Percentiles rank a stretch among this genome's conserved stretches.
Conservation (phyloP, 2,113 vertebrate genomes). For the Mustelus asterias region DNA sequence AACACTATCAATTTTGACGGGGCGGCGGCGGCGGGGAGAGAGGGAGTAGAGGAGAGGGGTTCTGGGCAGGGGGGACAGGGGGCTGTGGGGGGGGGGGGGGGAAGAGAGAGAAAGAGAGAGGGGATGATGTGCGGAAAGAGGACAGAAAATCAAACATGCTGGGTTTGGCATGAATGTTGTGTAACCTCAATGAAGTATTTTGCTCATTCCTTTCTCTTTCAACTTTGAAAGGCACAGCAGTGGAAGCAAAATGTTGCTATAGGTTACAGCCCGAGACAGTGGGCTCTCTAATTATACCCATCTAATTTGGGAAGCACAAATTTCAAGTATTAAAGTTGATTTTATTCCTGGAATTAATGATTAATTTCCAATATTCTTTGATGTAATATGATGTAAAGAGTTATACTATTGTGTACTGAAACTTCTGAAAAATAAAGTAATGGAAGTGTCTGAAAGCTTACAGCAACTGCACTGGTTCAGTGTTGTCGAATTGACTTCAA, state of each 20-base stretch:
- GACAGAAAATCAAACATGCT: neutral
- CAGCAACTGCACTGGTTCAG: neutral
- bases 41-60: too few relatives aligned
- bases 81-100: too few relatives aligned
- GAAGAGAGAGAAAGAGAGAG: too few relatives aligned
- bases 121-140: too few relatives aligned
- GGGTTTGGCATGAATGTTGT: neutral
- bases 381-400: neutral
- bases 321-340: neutral
- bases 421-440: neutral
- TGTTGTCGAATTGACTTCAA: neutral
- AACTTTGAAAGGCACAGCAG: neutral
- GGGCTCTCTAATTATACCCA: neutral
- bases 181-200: neutral
- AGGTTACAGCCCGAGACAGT: neutral
- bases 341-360: neutral
- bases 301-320: constrained; percentile 3
- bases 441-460: neutral
- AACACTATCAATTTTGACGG: too few relatives aligned
- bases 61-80: too few relatives aligned
- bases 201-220: neutral
- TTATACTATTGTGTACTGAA: neutral
- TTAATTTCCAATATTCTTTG: neutral
- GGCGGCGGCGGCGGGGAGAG: too few relatives aligned
- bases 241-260: neutral